These are phyloP conservation scores for Psittacula echo DNA, from an alignment of 2,797 vertebrate genomes.

Conservation along the genomic window DNA sequence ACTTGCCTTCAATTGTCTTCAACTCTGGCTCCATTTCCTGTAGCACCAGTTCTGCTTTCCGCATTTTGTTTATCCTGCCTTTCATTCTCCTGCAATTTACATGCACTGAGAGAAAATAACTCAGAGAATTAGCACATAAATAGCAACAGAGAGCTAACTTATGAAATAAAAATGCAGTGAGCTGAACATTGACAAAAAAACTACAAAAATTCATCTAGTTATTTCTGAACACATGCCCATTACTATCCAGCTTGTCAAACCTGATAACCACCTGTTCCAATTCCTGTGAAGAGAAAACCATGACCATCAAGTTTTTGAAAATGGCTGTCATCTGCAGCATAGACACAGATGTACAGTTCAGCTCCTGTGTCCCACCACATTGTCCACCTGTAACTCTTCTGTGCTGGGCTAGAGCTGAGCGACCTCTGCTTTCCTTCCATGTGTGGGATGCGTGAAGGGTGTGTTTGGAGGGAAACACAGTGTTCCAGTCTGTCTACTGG, in stretches of 20 bases:
- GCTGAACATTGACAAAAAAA: not conserved
- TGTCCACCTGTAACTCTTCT: rapidly evolving
- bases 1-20: not conserved
- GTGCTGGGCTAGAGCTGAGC: not conserved
- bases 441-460: not conserved
- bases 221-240: not conserved
- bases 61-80: not conserved
- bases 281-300: not conserved
- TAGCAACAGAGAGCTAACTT: not conserved
- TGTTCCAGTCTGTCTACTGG: not conserved
- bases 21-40: not conserved
- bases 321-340: not conserved
- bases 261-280: not conserved
- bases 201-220: not conserved
- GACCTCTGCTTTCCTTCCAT: not conserved
- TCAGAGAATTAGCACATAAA: not conserved
- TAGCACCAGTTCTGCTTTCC: not conserved
- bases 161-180: not conserved
- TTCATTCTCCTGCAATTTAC: not conserved
- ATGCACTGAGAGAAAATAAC: not conserved
- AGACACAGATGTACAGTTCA: not conserved
- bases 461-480: not conserved
- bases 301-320: not conserved
- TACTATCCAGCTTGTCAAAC: not conserved
- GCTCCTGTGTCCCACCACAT: not conserved